Base-by-base conservation (phyloP, 2,888 invertebrate genomes). In the Melanostoma mellinum region DNA sequence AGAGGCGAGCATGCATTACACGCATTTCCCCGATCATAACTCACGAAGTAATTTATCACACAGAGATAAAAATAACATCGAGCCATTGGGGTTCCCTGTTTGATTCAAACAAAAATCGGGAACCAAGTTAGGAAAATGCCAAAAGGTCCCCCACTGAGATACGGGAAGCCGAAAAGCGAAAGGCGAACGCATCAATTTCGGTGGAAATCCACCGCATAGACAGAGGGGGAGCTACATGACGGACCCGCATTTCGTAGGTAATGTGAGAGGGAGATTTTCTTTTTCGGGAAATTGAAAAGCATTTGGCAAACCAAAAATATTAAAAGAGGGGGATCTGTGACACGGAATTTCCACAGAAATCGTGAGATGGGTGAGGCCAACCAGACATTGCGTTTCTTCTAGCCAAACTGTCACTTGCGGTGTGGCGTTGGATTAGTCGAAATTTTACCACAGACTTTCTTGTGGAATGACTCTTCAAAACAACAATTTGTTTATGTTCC, bases 131-230 rank as follows among this genome's bases (percentile, higher is more conserved):
- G 74, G 69, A 68, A 67, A 85, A 85, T 85, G 79, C 84, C 84
- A 85, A 85, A 85, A 85, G 84, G 84, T 85, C 84, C 79, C 84
- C 84, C 79, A 85, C 84, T 79, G 84, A 85, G 84, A 67, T 71
- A 38, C 50, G 36, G 30, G 38, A n/a, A 38, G 8, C 50, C 32
- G 40, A 44, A 30, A 36, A n/a, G 5, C 6, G 9, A 6, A 50
- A 48, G 33, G 40, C 60, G 42, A 52, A 55, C 65, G 76, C 80
- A 78, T 79, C 79, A 69, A 71, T 79, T 82, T 82, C 74, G 50
- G 33, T 75, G 50, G 73, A 73, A 75, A 74, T 50, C 33, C 60
- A 33, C 32, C 4, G 77, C 56, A 33, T 6, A 33, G 8, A n/a
- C n/a, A n/a, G 30, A 33, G 42, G 40, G 67, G 52, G 36, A 55